Conservation (phyloP, 2,797 vertebrate genomes). For the Rhinogobio ventralis region DNA sequence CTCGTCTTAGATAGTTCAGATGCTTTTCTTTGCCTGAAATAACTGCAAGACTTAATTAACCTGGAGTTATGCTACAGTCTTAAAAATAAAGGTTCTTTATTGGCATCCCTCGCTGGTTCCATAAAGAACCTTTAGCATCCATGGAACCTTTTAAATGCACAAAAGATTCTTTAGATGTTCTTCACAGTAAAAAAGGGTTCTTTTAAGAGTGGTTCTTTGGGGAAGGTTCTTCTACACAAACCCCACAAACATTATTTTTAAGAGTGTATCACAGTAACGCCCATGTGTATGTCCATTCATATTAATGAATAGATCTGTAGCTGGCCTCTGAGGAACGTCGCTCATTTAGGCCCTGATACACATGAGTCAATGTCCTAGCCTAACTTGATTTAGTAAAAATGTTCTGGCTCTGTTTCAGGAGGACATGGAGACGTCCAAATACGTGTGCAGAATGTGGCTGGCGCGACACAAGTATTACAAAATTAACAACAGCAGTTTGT, state of each 20-base stretch:
- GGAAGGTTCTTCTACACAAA: too few species aligned
- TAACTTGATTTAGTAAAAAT: conserved; percentile 39
- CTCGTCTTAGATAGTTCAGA: conserved; percentile 40
- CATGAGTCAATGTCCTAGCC: not conserved
- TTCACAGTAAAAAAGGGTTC: not conserved
- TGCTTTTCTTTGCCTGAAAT: conserved; percentile 58
- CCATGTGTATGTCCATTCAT: conserved; percentile 29
- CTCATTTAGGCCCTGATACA: conserved; percentile 1
- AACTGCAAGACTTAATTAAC: conserved; percentile 33
- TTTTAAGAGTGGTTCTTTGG: too few species aligned
- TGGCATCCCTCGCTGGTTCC: too few species aligned
- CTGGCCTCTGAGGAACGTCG: not conserved
- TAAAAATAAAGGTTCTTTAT: too few species aligned
- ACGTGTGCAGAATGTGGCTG: conserved; percentile 96
- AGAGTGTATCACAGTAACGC: not conserved
- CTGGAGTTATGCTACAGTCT: conserved; percentile 48
- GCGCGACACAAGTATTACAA: conserved; percentile 98
- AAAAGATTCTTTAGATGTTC: not conserved
- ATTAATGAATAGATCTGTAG: not conserved
- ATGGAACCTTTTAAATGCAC: not conserved
- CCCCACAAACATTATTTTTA: not conserved
- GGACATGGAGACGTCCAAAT: conserved; percentile 99
- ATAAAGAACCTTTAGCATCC: not conserved
- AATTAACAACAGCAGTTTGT: conserved; percentile 95
- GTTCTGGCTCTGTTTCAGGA: conserved; percentile 82